Evolutionary conservation across 2,888 invertebrate genomes (phyloP).

Genomic region (Andrena dorsata): DNA sequence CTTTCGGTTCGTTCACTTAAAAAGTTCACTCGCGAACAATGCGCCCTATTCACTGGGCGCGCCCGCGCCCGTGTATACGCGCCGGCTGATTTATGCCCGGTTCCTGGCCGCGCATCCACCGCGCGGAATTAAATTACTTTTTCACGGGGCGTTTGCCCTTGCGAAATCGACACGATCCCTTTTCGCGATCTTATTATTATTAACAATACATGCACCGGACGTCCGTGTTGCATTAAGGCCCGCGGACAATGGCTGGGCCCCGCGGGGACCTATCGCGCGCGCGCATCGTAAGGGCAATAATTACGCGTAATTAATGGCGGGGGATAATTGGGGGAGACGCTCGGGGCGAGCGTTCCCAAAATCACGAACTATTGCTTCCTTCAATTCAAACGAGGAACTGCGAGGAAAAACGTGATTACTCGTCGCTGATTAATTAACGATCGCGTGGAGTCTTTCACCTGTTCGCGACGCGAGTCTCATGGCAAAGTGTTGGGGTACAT

Average conservation of each 20-base stretch:
- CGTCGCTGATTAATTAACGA: not conserved
- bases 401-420: constrained; percentile 21
- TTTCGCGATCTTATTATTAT: constrained; percentile 54
- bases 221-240: constrained; percentile 57
- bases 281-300: constrained; percentile 28
- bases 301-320: constrained; percentile 47
- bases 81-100: constrained; percentile 41
- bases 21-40: constrained; percentile 51
- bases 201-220: constrained; percentile 48
- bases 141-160: constrained; percentile 49
- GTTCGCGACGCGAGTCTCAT: not conserved
- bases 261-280: not conserved
- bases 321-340: constrained; percentile 27
- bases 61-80: not conserved
- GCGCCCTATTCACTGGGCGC: constrained; percentile 12
- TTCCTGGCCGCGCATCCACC: constrained; percentile 20
- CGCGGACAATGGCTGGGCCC: constrained; percentile 20
- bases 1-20: constrained; percentile 14
- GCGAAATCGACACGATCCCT: constrained; percentile 60
- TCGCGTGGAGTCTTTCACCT: not conserved
- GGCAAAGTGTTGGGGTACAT: not conserved
- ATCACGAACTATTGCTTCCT: constrained; percentile 28
- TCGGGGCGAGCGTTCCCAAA: constrained; percentile 37
- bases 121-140: constrained; percentile 58
- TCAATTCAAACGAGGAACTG: not conserved